Base-by-base conservation (phyloP, 2,113 vertebrate species). In the Tricholaema leucomelas region DNA sequence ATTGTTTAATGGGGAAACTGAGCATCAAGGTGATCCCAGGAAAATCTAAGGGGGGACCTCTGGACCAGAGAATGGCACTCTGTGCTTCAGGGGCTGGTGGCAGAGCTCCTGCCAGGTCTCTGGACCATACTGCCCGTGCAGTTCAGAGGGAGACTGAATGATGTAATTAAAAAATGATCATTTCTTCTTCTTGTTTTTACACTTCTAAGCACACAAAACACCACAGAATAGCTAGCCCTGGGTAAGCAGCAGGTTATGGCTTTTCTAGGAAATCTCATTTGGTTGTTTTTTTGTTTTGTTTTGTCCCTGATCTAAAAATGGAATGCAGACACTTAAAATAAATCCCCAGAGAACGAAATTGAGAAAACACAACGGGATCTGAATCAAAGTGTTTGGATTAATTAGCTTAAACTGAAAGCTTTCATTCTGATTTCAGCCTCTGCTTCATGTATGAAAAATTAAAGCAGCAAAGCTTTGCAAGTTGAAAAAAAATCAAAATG, bases 371-470 rank as follows among this genome's bases (percentile, higher is more conserved):
- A 90, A 91, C 4, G 14, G 75, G 79, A 90, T 93, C 85, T 73
- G 75, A 89, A 92, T 95, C 93, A 93, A 95, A 96, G 93, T 15
- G 55, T 73, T 92, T 76, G 90, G 91, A 94, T 94, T 96, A 92
- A 96, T 95, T 96, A 93, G 94, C 94, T 95, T 82, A 87, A 91
- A 93, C 85, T 52, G 93, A 85, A 91, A 89, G 87, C 94, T 91
- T 94, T 94, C 89, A 59, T 93, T 94, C 79, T 82, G 75, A 87
- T 94, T 94, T 85, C 85, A 92, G 76, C 87, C 67, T 92, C 0
- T 0, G 64, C 67, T 93, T 89, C 63, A 59, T 30, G 71, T 52
- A 82, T 50, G 52, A 65, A 85, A 92, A 85, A 92, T 74, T 23
- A 89, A 93, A 94, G 87, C 78, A 70, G 75, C 50, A 50, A 73